Base-by-base conservation (phyloP, 2,888 invertebrate species). In the Cataglyphis cursor region DNA sequence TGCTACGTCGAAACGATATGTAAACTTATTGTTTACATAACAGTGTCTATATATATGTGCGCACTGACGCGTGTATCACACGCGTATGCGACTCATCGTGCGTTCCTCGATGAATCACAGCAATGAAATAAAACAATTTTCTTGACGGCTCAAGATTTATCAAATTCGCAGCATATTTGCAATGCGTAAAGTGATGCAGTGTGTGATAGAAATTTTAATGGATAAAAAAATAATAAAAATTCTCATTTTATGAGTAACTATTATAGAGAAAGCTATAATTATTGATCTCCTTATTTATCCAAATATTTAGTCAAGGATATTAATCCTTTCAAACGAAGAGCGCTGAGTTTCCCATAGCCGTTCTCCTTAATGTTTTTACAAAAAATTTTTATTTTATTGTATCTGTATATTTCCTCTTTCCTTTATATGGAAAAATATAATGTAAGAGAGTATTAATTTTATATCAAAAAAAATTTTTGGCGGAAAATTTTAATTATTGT, bases 21-120 rank as follows among this genome's bases (percentile, higher is more conserved):
- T 70, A 80, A 78, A 78, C 68, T 70, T 35, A 76, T 62, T 59
- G 83, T 80, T 83, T 83, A 72, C 72, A 80, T 83, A 83, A 83
- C 72, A 44, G 61, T 51, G n/a, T n/a, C 15, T 54, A 54, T 72
- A 21, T 18, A 82, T 76, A 66, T 68, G 31, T 68, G 83, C 62
- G 81, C 70, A 73, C 31, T 57, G 76, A 41, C 73, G 41, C 82
- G 83, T 44, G 61, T 74, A 57, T 68, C 61, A 72, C 78, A 85
- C 75, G 72, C 57, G 66, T 68, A 31, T 74, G 57, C 31, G 28
- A 74, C 21, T 74, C 72, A 54, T 66, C 70, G 72, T 75, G 75
- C 66, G 66, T 66, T 62, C 57, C 80, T 64, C 51, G 83, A 85
- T 88, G 88, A 88, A 61, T 89, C 83, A 88, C 75, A 54, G 72